These are phyloP conservation scores for Myrmecobius fasciatus DNA, from an alignment of 2,113 vertebrate genomes.

Conservation along the genomic window DNA sequence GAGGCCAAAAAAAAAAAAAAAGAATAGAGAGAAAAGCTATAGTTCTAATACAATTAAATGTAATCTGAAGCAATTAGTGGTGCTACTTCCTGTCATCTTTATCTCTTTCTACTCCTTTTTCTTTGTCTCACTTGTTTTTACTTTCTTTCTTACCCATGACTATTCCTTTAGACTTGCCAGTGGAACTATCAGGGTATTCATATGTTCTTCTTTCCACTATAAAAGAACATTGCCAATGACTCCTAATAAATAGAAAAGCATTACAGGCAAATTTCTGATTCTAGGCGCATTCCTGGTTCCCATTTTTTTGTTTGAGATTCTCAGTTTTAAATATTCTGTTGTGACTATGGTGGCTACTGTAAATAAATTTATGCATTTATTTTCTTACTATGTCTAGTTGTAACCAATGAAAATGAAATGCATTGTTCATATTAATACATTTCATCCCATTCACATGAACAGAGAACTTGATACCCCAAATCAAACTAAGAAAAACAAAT, in stretches of 20 bases:
- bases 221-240: background rate
- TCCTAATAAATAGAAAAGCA: conserved; percentile 11
- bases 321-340: no score
- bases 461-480: conserved; percentile 28
- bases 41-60: conserved; percentile 31
- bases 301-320: background rate
- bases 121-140: background rate
- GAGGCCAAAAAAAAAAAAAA: background rate
- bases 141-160: background rate
- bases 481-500: conserved; percentile 40
- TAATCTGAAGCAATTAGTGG: background rate
- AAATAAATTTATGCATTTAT: no score
- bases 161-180: conserved; percentile 2
- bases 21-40: background rate
- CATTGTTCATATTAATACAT: no score
- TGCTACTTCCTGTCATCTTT: background rate
- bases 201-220: conserved; percentile 2
- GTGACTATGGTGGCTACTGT: no score
- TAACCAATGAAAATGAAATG: no score
- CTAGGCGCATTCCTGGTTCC: conserved; percentile 33
- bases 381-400: no score
- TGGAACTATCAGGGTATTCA: background rate
- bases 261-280: conserved; percentile 31
- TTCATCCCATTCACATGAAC: background rate
- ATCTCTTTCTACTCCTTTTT: background rate